Evolutionary conservation across 2,888 invertebrate genomes (phyloP), one percentile per base, ranked within the genome.

Genomic region (Chydorus sphaericus): DNA sequence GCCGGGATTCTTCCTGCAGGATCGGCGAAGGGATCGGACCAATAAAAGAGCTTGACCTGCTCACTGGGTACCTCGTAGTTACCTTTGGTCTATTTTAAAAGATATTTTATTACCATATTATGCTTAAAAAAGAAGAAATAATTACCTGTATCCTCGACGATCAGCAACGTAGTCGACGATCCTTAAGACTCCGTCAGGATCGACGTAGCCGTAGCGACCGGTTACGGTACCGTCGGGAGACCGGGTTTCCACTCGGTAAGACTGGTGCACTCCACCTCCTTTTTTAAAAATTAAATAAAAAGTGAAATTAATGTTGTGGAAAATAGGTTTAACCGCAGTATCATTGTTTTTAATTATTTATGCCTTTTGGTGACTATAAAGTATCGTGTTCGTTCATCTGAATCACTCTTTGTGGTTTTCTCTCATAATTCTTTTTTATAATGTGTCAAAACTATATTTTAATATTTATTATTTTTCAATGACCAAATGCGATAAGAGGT

Each of bases 111-210:
- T 38, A 16, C 38, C 4, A 18, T 38, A 38, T 38, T 14, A 38
- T 2, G 10, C 6, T 10, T 14, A 4, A 23, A 16, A 16, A 2
- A 1, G 3, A 44, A 44, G 10, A 23, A 23, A 20, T 3, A 4
- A 18, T 18, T 52, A 52, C 52, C 52, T 10, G 23, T 33, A 52
- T n/a, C 52, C 52, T 18, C 31, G 52, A 52, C 36, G 52, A 18
- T 52, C 52, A 8, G 58, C 58, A 16, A 36, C 55, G 51, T 58
- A 58, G 33, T 48, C 58, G 20, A 55, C 38, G 38, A 56, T 55
- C 4, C 52, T 37, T 48, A 58, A 44, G 11, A 33, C 29, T 11
- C 58, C 58, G 18, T 56, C 51, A 7, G 58, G 58, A 44, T 54
- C 55, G 14, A 55, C 44, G 36, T 58, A 58, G 6, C 55, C 58